Conservation (phyloP, 2,797 vertebrate genomes). For the Hippocampus kuda region DNA sequence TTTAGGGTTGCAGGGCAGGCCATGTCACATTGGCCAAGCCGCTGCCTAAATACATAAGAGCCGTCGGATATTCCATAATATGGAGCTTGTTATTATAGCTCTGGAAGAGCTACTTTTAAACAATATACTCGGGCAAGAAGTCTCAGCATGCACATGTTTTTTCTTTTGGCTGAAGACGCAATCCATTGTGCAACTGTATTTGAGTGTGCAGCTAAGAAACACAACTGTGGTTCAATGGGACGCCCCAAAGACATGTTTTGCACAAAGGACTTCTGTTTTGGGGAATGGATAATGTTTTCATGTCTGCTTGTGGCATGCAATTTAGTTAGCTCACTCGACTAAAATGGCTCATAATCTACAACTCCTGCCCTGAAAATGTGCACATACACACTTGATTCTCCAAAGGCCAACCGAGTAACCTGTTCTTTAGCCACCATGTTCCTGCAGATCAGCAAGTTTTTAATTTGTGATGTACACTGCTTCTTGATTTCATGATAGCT, state of each 20-base stretch:
- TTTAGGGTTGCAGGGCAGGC: slow-evolving; percentile 24
- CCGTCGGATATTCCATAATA: slow-evolving; percentile 13
- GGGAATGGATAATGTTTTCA: slow-evolving; percentile 7
- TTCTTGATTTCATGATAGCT: slow-evolving; percentile 41
- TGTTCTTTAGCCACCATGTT: neutral
- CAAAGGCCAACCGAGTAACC: neutral
- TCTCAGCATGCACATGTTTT: slow-evolving; percentile 17
- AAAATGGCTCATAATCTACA: neutral
- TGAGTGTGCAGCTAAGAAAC: slow-evolving; percentile 20
- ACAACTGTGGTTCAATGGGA: slow-evolving; percentile 13
- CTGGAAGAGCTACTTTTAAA: slow-evolving; percentile 16
- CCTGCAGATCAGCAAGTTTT: slow-evolving; percentile 25
- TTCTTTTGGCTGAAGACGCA: slow-evolving; percentile 20
- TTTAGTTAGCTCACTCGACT: neutral
- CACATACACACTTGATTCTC: neutral
- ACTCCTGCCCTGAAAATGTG: neutral
- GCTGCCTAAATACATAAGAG: slow-evolving; percentile 15
- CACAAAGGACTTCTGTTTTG: slow-evolving; percentile 15
- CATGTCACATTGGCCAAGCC: slow-evolving; percentile 12
- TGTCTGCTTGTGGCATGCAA: slow-evolving; percentile 13
- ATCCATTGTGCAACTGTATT: slow-evolving; percentile 17
- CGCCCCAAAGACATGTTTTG: slow-evolving; percentile 21
- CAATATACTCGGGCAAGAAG: slow-evolving; percentile 21
- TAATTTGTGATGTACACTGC: slow-evolving; percentile 40
- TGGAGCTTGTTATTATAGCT: slow-evolving; percentile 19